Conservation (phyloP, 2,888 invertebrate genomes). For the Dryococelus australis region DNA sequence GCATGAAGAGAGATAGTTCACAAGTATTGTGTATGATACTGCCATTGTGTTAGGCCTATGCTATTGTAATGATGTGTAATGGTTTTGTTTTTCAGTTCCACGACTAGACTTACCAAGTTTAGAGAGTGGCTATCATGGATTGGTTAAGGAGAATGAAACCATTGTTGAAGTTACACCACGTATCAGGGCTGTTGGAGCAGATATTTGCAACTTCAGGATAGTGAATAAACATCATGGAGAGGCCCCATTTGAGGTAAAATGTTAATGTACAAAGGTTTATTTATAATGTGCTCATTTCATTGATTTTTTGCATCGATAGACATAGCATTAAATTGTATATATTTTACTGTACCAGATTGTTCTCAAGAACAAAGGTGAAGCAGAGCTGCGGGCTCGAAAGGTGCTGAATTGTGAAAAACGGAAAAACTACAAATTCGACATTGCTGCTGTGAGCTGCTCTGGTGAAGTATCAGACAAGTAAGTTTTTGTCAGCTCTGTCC, state of each 20-base stretch:
- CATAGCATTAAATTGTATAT: constrained; percentile 28
- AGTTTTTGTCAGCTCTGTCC: constrained; percentile 53
- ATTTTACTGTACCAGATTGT: constrained; percentile 52
- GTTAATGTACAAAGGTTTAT: not conserved
- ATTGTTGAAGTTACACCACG: constrained; percentile 92
- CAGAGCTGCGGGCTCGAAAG: constrained; percentile 82
- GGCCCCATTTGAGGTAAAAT: constrained; percentile 84
- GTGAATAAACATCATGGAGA: constrained; percentile 93
- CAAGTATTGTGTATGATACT: too few relatives aligned
- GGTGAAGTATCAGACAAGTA: constrained; percentile 84
- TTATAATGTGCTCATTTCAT: not conserved
- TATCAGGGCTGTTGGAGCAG: constrained; percentile 80
- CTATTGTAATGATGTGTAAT: not conserved
- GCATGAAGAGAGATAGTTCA: too few relatives aligned
- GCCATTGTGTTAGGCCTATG: too few relatives aligned
- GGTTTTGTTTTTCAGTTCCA: constrained; percentile 65
- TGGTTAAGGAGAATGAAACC: constrained; percentile 92
- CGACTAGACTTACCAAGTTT: constrained; percentile 79
- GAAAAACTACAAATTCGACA: constrained; percentile 94
- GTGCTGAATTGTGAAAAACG: constrained; percentile 93
- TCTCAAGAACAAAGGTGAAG: constrained; percentile 68
- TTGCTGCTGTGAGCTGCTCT: constrained; percentile 91
- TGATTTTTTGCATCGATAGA: not conserved
- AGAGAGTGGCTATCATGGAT: constrained; percentile 90
- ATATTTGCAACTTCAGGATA: constrained; percentile 88